These are phyloP conservation scores for Lepidurus couesii DNA, from an alignment of 1,140 invertebrate genomes.

Conservation along the genomic window DNA sequence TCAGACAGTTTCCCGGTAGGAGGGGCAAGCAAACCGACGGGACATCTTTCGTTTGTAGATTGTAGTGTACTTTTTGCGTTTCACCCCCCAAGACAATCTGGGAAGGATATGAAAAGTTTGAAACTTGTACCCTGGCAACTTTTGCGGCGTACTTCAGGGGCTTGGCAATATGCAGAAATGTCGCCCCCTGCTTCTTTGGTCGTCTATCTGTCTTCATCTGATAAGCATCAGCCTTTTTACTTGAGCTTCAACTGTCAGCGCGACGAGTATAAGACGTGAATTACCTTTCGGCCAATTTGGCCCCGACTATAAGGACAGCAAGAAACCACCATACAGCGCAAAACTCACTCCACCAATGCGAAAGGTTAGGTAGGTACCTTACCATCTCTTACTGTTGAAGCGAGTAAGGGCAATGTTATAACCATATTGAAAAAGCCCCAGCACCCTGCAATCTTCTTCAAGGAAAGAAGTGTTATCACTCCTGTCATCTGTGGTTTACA, in stretches of 20 bases:
- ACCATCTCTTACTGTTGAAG: too few relatives aligned
- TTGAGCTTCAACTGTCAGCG: not conserved
- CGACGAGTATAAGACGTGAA: not conserved
- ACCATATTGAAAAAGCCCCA: too few relatives aligned
- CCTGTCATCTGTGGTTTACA: not conserved
- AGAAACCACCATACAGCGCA: not conserved
- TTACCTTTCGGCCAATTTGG: constrained; percentile 15
- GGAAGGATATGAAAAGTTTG: too few relatives aligned
- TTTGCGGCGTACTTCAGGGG: not conserved
- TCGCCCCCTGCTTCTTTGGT: not conserved
- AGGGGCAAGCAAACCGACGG: too few relatives aligned
- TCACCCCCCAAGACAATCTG: too few relatives aligned
- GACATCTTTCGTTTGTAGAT: too few relatives aligned
- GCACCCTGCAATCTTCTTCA: too few relatives aligned
- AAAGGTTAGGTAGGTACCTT: too few relatives aligned
- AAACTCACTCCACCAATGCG: not conserved
- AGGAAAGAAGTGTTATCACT: not conserved
- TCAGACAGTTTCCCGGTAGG: too few relatives aligned
- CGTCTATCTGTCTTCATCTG: not conserved
- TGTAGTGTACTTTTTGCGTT: too few relatives aligned
- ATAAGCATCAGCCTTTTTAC: not conserved
- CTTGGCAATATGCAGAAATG: not conserved
- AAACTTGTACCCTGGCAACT: not conserved
- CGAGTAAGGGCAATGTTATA: too few relatives aligned
- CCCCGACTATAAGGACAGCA: not conserved